Conservation (phyloP, 2,797 vertebrate genomes). For the Staurois parvus region DNA sequence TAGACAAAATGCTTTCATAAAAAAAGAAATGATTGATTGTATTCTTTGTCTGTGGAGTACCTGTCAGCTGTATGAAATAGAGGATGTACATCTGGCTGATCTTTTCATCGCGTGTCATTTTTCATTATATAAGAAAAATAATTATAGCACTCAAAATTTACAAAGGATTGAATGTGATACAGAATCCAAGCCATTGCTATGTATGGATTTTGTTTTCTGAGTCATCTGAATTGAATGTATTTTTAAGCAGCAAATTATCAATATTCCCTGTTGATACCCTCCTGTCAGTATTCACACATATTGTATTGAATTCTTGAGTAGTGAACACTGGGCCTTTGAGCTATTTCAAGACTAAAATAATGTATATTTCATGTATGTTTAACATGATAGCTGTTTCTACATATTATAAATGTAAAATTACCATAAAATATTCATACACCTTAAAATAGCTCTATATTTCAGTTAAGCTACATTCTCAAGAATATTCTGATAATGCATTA, state of each 20-base stretch:
- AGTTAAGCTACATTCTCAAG: too few species aligned
- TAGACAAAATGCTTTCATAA: conserved; percentile 19
- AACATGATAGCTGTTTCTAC: too few species aligned
- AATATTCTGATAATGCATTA: too few species aligned
- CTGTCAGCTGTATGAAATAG: neutral
- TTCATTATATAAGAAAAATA: neutral
- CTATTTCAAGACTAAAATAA: neutral
- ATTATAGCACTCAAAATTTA: neutral
- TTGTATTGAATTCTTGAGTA: neutral
- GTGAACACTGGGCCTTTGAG: neutral
- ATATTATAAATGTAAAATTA: too few species aligned
- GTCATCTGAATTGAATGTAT: neutral
- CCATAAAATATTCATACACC: too few species aligned
- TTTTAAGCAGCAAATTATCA: neutral
- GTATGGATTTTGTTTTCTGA: neutral
- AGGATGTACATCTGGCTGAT: neutral
- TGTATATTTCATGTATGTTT: too few species aligned
- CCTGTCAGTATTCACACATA: too few species aligned
- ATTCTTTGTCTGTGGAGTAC: neutral
- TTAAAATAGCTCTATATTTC: too few species aligned
- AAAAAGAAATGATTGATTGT: conserved; percentile 17
- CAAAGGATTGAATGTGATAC: neutral
- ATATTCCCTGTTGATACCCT: neutral
- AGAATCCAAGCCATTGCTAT: neutral
- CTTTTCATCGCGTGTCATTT: neutral